These are phyloP conservation scores for Prunella himalayana DNA, from an alignment of 2,113 vertebrate genomes.

Conservation along the genomic window DNA sequence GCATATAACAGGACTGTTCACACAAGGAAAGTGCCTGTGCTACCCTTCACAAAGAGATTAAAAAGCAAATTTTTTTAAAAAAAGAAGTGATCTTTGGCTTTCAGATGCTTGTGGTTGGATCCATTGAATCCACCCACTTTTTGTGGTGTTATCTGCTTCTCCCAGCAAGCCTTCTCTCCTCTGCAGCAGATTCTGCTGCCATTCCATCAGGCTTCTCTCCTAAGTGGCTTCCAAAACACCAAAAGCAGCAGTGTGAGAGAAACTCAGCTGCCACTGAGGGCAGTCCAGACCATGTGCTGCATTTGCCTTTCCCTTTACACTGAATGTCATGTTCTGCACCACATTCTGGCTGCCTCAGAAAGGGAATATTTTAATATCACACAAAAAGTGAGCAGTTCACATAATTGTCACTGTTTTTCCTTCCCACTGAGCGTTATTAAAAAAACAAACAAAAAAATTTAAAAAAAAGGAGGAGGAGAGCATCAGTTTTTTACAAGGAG, in stretches of 20 bases:
- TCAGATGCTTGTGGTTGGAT: background rate
- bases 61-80: background rate
- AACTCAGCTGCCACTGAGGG: background rate
- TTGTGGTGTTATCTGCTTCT: background rate
- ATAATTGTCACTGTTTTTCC: background rate
- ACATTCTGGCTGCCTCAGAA: background rate
- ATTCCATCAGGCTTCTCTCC: background rate
- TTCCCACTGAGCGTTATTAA: background rate
- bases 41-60: background rate
- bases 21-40: background rate
- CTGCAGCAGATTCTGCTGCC: background rate
- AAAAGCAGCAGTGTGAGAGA: fast-evolving
- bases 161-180: background rate
- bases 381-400: background rate
- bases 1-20: background rate
- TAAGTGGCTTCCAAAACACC: background rate
- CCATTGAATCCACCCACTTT: background rate
- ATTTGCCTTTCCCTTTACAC: background rate
- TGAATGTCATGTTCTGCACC: fast-evolving
- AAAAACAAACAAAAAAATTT: background rate
- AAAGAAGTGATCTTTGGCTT: background rate
- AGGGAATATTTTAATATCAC: background rate
- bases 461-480: background rate
- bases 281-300: background rate
- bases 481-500: background rate